Evolutionary conservation across 2,888 invertebrate genomes (phyloP), one percentile per base, ranked within the genome.

Genomic region (Conops quadrifasciatus): DNA sequence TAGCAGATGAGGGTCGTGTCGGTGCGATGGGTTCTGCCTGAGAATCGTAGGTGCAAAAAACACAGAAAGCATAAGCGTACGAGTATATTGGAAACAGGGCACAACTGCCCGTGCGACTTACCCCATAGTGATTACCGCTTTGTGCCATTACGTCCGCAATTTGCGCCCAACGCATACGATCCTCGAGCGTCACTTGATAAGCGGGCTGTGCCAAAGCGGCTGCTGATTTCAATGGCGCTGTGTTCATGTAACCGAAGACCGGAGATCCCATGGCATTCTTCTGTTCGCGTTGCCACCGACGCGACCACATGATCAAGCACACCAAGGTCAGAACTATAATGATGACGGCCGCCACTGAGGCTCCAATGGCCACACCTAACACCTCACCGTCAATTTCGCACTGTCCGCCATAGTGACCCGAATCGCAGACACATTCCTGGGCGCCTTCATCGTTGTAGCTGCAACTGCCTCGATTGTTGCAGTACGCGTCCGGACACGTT

Each of bases 301-400:
- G 94, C 77, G 96, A 96, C 96, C 96, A 96, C 89, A 94, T 94
- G 77, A 96, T 91, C 16, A 96, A 89, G 75, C 94, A 95, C 0
- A 94, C 92, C 13, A 96, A 86, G 0, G 96, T 96, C 67, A 95
- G 86, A 0, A 94, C 92, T 75, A 96, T 96, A 76, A 96, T 95
- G 53, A 96, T 90, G 1, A 95, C 90, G 1, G 96, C 96, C 0
- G 94, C 93, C 0, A 96, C 91, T 0, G 94, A 94, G 0, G 95
- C 96, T 19, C 96, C 96, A 68, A 95, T 93, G 0, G 96, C 95
- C 28, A 96, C 96, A 0, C 94, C 95, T 24, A 96, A 87, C 64
- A 96, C 95, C 86, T 96, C 96, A 0, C 95, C 96, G 83, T 96
- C 96, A 67, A 96, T 91, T 84, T 96, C 95, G 80, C 96, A 96